Base-by-base conservation (phyloP, 2,888 invertebrate species). In the Terebella lapidaria region DNA sequence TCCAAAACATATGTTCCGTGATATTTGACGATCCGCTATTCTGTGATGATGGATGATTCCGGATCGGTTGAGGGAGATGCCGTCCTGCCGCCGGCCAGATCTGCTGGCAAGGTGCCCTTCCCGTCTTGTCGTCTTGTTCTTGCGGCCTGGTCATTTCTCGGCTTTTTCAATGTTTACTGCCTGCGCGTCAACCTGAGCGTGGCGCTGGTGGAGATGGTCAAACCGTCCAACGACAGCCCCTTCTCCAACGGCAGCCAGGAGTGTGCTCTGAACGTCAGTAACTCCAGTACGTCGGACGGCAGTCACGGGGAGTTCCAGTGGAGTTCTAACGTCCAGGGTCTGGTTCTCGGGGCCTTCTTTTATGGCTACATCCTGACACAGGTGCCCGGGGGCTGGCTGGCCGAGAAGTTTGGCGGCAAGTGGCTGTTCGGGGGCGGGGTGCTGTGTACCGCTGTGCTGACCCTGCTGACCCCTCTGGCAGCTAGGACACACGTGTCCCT, bases 401-500 rank as follows among this genome's bases (percentile, higher is more conserved):
- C 64, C 24, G 56, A 62, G 35, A 47, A 49, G 29, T 61, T 57
- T 57, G 64, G 64, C 1, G 58, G 64, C 29, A 64, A 64, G 53
- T 22, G 29, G 20, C 57, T 62, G 4, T 45, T 57, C 49, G 52
- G 58, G 4, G 22, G 22, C 18, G 64, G 63, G 20, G 52, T 64
- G n/a, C 45, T 56, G 15, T 51, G 52, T 1, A 64, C 64, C n/a
- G 27, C 62, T 15, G 15, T 61, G 22, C 28, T 64, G 45, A 65
- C 63, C 20, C 42, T 64, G 46, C 30, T 57, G 18, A 64, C 62
- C 24, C 64, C 93, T 0, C 73, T 88, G 68, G 86, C 88, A 2
- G 89, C 91, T 1, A 84, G 87, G 54, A 76, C 86, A n/a, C 87
- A 89, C 15, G 85, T 88, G 10, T 85, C 84, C 0, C 87, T 87